phyloP scores from a whole-genome alignment of 2,888 invertebrate species.

The Neoaliturus tenellus region DNA sequence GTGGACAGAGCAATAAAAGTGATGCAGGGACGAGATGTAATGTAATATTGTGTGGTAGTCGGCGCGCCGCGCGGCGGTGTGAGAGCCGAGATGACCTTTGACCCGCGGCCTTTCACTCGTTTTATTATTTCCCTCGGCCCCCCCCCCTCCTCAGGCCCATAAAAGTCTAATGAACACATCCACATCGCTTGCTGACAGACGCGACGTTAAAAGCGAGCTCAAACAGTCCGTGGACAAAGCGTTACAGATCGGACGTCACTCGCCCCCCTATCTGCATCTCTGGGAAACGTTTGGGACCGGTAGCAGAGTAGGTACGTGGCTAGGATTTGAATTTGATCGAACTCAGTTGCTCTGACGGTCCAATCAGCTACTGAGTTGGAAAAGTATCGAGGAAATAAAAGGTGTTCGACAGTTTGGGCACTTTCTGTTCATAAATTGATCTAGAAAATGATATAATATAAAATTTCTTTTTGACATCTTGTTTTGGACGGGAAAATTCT shows the following conservation, averaged over 20 bases:
- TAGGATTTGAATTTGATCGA: background rate
- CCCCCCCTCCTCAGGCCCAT: background rate
- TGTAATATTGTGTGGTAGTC: background rate
- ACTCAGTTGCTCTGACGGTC: no score
- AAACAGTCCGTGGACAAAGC: slow-evolving; percentile 29
- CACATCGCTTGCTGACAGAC: background rate
- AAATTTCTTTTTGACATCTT: no score
- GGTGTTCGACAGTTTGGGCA: no score
- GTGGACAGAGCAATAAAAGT: background rate
- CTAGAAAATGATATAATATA: no score
- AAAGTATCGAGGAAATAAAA: no score
- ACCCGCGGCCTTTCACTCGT: slow-evolving; percentile 40
- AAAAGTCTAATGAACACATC: slow-evolving; percentile 48
- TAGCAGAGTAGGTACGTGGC: background rate
- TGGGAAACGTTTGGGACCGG: background rate
- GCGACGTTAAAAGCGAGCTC: slow-evolving; percentile 24
- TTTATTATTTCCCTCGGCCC: slow-evolving; percentile 31
- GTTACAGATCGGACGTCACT: background rate
- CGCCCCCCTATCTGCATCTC: background rate
- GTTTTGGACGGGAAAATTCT: no score
- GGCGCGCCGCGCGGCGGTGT: background rate
- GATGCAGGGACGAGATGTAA: background rate
- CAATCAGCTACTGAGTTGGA: no score
- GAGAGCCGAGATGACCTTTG: slow-evolving; percentile 28
- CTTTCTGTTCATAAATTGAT: no score